These are phyloP conservation scores for Cyanoliseus patagonus DNA, from an alignment of 2,113 vertebrate species.

Conservation along the genomic window DNA sequence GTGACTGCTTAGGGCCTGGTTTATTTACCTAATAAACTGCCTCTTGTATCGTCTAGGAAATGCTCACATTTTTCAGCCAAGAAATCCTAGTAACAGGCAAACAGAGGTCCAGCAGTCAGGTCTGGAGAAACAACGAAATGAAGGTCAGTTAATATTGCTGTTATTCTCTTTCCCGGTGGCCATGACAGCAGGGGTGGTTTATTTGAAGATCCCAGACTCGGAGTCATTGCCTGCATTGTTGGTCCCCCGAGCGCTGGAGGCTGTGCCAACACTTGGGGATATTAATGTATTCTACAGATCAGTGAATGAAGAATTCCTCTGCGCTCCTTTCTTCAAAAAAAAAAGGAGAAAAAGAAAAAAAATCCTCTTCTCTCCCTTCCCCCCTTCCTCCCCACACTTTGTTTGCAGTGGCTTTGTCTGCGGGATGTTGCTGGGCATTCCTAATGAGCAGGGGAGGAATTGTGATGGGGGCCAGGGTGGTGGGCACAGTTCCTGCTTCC, in stretches of 20 bases:
- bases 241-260: constrained; percentile 73
- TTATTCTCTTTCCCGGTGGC: constrained; percentile 95
- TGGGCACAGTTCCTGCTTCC: not conserved
- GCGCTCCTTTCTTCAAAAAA: constrained; percentile 60
- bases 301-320: constrained; percentile 83
- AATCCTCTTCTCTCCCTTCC: constrained; percentile 50
- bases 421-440: constrained; percentile 78
- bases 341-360: not conserved
- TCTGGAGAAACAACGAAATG: constrained; percentile 91
- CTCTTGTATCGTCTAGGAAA: constrained; percentile 80
- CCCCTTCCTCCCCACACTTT: constrained; percentile 71
- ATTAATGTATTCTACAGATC: constrained; percentile 92
- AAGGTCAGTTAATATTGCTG: constrained; percentile 96
- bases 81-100: constrained; percentile 96
- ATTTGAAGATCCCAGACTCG: constrained; percentile 99
- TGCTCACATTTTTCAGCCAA: constrained; percentile 82
- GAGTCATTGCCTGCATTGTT: constrained; percentile 92
- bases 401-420: constrained; percentile 79
- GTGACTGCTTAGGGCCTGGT: constrained; percentile 66
- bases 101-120: constrained; percentile 85
- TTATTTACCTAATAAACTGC: constrained; percentile 91
- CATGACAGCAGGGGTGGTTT: constrained; percentile 96
- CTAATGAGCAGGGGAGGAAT: constrained; percentile 78
- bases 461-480: not conserved
- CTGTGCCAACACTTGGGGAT: constrained; percentile 87